Conservation (phyloP, 2,888 invertebrate species). For the Polyommatus icarus region DNA sequence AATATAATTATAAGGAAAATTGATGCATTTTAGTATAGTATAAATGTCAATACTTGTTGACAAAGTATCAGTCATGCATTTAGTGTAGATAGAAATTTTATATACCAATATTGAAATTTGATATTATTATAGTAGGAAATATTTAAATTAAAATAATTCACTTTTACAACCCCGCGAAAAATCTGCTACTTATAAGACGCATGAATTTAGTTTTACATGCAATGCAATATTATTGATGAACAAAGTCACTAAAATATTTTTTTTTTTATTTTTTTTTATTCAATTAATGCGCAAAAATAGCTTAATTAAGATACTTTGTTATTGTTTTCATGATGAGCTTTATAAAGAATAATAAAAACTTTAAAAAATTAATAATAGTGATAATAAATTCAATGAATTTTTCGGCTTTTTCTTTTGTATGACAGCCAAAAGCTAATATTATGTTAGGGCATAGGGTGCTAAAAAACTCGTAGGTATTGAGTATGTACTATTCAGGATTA, state of each 20-base stretch:
- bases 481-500: too few relatives aligned
- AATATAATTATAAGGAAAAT: not conserved
- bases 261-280: not conserved
- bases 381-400: not conserved
- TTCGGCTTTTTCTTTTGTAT: not conserved
- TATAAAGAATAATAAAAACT: too few relatives aligned
- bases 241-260: not conserved
- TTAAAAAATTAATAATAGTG: too few relatives aligned
- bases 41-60: not conserved
- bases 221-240: not conserved
- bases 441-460: not conserved
- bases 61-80: slow-evolving; percentile 12
- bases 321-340: not conserved
- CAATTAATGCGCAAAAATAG: not conserved
- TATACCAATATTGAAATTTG: not conserved
- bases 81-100: not conserved
- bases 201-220: not conserved
- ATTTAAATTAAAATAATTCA: not conserved
- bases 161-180: too few relatives aligned
- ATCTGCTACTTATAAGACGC: too few relatives aligned
- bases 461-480: too few relatives aligned
- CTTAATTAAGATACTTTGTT: not conserved
- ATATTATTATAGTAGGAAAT: not conserved
- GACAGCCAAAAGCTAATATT: not conserved
- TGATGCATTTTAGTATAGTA: not conserved